Evolutionary conservation across 2,797 vertebrate genomes (phyloP).

Genomic region (Eulemur albifrons): DNA sequence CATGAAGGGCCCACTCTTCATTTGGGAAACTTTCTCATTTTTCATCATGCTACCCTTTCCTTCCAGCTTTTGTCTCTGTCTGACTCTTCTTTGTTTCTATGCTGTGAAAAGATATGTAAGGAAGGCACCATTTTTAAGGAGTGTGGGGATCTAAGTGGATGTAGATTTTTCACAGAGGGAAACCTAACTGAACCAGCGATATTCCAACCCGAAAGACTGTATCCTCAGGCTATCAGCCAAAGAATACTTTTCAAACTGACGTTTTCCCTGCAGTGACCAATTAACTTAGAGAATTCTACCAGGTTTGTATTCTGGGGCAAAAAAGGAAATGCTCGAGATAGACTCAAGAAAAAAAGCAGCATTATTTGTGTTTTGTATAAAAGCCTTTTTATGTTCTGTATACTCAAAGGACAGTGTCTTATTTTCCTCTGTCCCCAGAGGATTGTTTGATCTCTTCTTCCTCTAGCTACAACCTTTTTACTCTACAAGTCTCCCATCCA

Average conservation of each 20-base stretch:
- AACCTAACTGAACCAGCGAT: not conserved
- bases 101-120: conserved; percentile 59
- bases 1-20: conserved; percentile 21
- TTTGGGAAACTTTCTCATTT: conserved; percentile 74
- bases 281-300: conserved; percentile 6
- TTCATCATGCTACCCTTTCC: conserved; percentile 61
- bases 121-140: conserved; percentile 57
- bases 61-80: conserved; percentile 60
- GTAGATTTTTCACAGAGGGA: conserved; percentile 16
- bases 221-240: not conserved
- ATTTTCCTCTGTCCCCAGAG: not conserved
- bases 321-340: not conserved
- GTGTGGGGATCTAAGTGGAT: not conserved
- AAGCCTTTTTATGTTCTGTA: not conserved
- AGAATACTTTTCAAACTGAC: not conserved
- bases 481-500: not conserved
- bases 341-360: not conserved
- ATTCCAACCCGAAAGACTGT: not conserved
- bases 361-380: conserved; percentile 33
- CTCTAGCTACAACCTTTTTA: not conserved
- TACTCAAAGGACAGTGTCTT: not conserved
- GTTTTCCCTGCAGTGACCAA: not conserved
- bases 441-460: not conserved
- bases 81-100: conserved; percentile 55
- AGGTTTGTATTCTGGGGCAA: conserved; percentile 22